phyloP scores from a whole-genome alignment of 92 coral and sea anemone genomes.

The Diadumene lineata region DNA sequence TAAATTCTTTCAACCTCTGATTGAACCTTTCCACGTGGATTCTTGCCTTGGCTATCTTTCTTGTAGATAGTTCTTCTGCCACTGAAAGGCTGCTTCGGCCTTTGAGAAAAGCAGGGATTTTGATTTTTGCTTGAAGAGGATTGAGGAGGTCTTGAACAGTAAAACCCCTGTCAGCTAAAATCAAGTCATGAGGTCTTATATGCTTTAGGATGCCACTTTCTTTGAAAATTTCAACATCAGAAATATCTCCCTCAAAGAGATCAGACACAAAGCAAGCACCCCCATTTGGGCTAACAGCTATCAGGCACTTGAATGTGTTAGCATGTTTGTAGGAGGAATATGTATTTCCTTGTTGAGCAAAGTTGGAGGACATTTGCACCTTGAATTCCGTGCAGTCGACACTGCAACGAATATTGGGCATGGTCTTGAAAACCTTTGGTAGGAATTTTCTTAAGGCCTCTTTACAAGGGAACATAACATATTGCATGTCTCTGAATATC shows the following conservation, averaged over 20 bases:
- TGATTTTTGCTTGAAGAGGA: conserved; percentile 50
- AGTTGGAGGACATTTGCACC: conserved; percentile 56
- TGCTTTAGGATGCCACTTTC: conserved; percentile 59
- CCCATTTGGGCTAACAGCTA: conserved; percentile 62
- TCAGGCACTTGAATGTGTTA: conserved; percentile 72
- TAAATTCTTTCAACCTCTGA: conserved; percentile 57
- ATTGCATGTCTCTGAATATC: conserved; percentile 49
- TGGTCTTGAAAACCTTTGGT: conserved; percentile 64
- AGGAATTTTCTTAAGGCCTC: conserved; percentile 34
- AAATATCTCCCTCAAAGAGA: conserved; percentile 59
- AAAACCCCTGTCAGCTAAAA: conserved; percentile 55
- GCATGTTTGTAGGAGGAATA: conserved; percentile 61
- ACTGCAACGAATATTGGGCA: conserved; percentile 62
- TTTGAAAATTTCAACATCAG: conserved; percentile 54
- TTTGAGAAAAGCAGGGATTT: conserved; percentile 53
- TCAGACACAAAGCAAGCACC: conserved; percentile 56
- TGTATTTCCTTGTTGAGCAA: conserved; percentile 63
- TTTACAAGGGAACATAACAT: conserved; percentile 48
- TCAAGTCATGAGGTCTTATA: conserved; percentile 43
- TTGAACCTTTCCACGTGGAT: conserved; percentile 60
- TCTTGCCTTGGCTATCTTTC: conserved; percentile 62
- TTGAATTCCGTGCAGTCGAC: conserved; percentile 67
- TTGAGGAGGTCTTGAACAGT: conserved; percentile 57
- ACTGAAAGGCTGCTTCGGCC: conserved; percentile 35
- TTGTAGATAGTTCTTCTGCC: conserved; percentile 39